Conservation (phyloP, 2,797 vertebrate genomes). For the Cetoscarus ocellatus region DNA sequence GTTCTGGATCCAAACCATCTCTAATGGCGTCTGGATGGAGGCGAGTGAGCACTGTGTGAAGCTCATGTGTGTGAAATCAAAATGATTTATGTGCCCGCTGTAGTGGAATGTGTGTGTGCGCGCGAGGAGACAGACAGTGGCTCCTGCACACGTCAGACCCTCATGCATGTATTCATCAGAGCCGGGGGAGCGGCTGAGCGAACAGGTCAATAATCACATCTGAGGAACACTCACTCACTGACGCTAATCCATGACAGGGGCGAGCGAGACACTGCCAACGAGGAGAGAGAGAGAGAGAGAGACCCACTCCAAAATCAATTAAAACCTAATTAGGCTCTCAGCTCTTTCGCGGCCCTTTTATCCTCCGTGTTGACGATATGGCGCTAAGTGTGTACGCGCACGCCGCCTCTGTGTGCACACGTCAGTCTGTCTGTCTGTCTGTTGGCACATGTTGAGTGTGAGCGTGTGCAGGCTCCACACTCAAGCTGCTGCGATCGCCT, state of each 20-base stretch:
- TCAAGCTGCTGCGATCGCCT: slow-evolving; percentile 64
- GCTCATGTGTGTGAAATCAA: slow-evolving; percentile 19
- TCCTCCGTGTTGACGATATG: slow-evolving; percentile 66
- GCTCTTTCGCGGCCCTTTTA: slow-evolving; percentile 79
- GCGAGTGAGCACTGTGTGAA: slow-evolving; percentile 1
- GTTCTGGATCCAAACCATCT: slow-evolving; percentile 42
- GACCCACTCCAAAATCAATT: slow-evolving; percentile 87
- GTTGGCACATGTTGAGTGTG: slow-evolving; percentile 53
- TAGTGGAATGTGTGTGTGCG: neutral
- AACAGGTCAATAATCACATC: slow-evolving; percentile 86
- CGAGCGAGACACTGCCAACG: slow-evolving; percentile 28
- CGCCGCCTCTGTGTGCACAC: slow-evolving; percentile 23
- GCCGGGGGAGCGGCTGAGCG: slow-evolving; percentile 78
- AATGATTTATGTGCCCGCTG: slow-evolving; percentile 13
- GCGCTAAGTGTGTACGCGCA: slow-evolving; percentile 29
- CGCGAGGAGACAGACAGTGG: slow-evolving; percentile 51
- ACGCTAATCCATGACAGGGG: slow-evolving; percentile 83
- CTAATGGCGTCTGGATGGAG: slow-evolving; percentile 57
- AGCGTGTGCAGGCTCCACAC: slow-evolving; percentile 58
- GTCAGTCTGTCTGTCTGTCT: slow-evolving; percentile 18
- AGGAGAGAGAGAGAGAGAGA: slow-evolving; percentile 55
- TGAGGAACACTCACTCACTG: slow-evolving; percentile 83
- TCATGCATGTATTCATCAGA: slow-evolving; percentile 84
- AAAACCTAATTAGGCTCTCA: slow-evolving; percentile 86
- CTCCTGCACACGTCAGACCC: slow-evolving; percentile 57